A percentile compares a stretch with the other conserved stretches of the same genome.
Evolutionary conservation across 2,113 vertebrate genomes (phyloP).

Genomic region (Malurus melanocephalus): DNA sequence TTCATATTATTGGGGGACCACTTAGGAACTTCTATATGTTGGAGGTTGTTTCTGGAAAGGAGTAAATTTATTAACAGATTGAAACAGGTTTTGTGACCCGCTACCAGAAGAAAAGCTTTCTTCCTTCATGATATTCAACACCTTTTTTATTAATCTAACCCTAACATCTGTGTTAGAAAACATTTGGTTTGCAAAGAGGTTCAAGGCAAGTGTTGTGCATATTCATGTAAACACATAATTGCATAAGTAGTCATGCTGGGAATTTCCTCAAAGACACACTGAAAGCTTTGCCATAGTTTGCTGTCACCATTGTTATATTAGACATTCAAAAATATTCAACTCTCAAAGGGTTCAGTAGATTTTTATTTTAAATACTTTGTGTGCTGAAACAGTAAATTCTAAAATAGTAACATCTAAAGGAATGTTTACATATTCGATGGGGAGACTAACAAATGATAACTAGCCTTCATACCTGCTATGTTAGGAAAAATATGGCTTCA

Average conservation of each 20-base stretch:
- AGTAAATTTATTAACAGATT: not conserved
- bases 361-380: not conserved
- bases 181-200: conserved; percentile 9
- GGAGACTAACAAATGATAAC: not conserved
- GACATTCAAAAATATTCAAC: not conserved
- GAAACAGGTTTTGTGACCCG: not conserved
- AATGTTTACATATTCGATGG: not conserved
- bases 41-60: not conserved
- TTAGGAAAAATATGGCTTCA: not conserved
- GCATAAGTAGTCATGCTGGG: not conserved
- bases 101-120: not conserved
- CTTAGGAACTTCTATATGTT: not conserved
- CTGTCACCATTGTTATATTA: not conserved
- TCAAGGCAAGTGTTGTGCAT: not conserved
- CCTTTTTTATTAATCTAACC: not conserved
- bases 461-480: not conserved
- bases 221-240: not conserved
- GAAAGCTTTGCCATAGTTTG: not conserved
- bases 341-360: not conserved
- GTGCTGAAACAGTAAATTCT: not conserved
- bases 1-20: not conserved
- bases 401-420: not conserved
- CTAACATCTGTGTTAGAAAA: conserved; percentile 12
- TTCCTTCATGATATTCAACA: not conserved
- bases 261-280: not conserved